Evolutionary conservation across 2,888 invertebrate genomes (phyloP), one percentile per base, ranked within the genome.

Genomic region (Chrysina gloriosa): DNA sequence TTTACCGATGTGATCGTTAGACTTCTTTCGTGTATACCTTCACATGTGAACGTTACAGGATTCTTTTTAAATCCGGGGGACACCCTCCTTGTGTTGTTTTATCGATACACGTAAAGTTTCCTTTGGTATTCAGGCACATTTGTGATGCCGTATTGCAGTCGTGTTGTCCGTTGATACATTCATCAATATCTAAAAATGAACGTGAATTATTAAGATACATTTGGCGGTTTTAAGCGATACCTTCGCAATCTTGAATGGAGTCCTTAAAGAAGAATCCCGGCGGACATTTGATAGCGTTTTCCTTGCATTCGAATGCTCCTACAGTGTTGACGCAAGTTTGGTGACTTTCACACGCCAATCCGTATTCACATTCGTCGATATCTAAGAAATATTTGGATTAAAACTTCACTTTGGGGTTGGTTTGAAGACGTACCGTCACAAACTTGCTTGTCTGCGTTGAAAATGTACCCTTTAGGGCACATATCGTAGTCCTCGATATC

Each of bases 101-200:
- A 74, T 89, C 87, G 73, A 89, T 87, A 76, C 92, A 92, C 72
- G 89, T 88, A 81, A 89, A 93, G 68, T 86, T 86, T 9, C 93
- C 92, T 72, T 88, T 87, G 0, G 88, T 89, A 80, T 93, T 93
- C 75, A 90, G 85, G 79, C 92, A 93, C 76, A 88, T 84, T 79
- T 92, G 89, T 0, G 88, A 89, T 11, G 87, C 84, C 2, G 85
- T 85, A 76, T 89, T 87, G 78, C 92, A 93, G 76, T 89, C 89
- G 75, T 92, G 88, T 36, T 85, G 77, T 0, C 86, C 87, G 71
- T 88, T 87, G 0, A 85, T 83, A 72, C 93, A 93, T 76, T 93
- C 93, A 76, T 93, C 90, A 67, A 92, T 89, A 78, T 93, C 93
- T 92, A 74, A 2, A 7, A 67, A 48, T 19, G 52, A 23, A 19